Base-by-base conservation (phyloP, 2,888 invertebrate species). In the Lasioglossum vierecki region DNA sequence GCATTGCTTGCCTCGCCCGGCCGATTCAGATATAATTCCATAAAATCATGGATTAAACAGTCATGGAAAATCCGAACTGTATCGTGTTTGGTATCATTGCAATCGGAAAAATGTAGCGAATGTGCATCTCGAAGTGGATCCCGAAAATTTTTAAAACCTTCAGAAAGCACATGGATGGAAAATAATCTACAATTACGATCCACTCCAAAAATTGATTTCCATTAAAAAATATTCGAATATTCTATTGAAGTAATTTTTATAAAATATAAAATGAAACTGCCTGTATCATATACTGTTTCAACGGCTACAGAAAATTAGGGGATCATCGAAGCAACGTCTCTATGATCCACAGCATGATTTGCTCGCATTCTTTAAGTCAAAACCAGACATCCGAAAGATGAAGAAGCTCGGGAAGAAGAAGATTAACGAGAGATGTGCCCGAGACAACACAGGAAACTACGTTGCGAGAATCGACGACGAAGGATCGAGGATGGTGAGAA, bases 381-480 rank as follows among this genome's bases (percentile, higher is more conserved):
- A 57, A 39, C 22, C 68, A 41, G 70, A 41, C 70, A 41, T 13
- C n/a, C 41, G n/a, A 9, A 39, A 70, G 41, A 41, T n/a, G 41
- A 70, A 70, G n/a, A 39, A 39, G 22, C 22, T n/a, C 70, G 41
- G 22, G 44, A 44, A 41, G 70, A 41, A 70, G 70, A 70, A 70
- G 70, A 70, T 70, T 70, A 70, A 70, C 70, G 70, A 70, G 41
- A n/a, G 41, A 13, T 41, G 70, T 70, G 39, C n/a, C 22, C 70
- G 70, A n/a, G 41, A n/a, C 70, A 39, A 70, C 30, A 70, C 83
- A 83, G 81, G 89, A 88, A 88, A 71, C 89, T 83, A 77, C 84
- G 79, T 80, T 83, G 57, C 49, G 60, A 68, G 57, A 77, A 60
- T 75, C 71, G 77, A 49, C 60, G 81, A 78, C 75, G 83, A 63